Percentiles rank a stretch among this genome's conserved stretches.
Conservation (phyloP, 1,140 invertebrate genomes). For the Heliconius melpomene region DNA sequence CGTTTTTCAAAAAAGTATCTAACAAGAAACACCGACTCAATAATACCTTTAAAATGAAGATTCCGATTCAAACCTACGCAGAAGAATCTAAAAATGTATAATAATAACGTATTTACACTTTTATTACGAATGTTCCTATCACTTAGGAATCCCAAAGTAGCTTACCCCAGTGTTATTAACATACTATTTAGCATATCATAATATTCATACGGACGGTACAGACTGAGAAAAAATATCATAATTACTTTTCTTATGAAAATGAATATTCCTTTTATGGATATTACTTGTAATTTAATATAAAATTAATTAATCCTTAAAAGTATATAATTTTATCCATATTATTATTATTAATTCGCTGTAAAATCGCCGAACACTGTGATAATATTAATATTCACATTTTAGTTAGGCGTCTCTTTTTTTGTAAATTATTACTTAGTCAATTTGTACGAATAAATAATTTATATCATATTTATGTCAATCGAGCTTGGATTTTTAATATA, state of each 20-base stretch:
- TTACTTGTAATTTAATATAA: slow-evolving; percentile 1
- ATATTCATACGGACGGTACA: slow-evolving; percentile 37
- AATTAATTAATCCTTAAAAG: slow-evolving; percentile 15
- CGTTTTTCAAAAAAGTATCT: too few species aligned
- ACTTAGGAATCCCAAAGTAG: slow-evolving; percentile 18
- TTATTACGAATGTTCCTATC: slow-evolving; percentile 27
- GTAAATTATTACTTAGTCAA: slow-evolving; percentile 45
- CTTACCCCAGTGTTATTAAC: slow-evolving; percentile 6
- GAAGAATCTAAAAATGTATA: neutral
- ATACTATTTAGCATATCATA: slow-evolving; percentile 46
- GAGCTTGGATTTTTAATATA: slow-evolving; percentile 49
- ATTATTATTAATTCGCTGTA: slow-evolving; percentile 43
- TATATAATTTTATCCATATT: slow-evolving; percentile 25
- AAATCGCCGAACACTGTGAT: slow-evolving; percentile 58
- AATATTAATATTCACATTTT: slow-evolving; percentile 49
- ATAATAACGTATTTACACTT: slow-evolving; percentile 13
- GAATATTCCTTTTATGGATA: slow-evolving; percentile 39
- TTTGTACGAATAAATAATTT: slow-evolving; percentile 46
- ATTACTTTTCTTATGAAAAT: slow-evolving; percentile 44
- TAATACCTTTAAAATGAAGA: neutral
- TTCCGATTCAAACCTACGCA: neutral
- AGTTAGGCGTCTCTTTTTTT: slow-evolving; percentile 40
- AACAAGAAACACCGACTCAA: neutral
- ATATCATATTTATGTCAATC: slow-evolving; percentile 42
- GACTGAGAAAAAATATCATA: slow-evolving; percentile 49